These are phyloP conservation scores for Synergus japonicus DNA, from an alignment of 2,888 invertebrate species.

Conservation along the genomic window DNA sequence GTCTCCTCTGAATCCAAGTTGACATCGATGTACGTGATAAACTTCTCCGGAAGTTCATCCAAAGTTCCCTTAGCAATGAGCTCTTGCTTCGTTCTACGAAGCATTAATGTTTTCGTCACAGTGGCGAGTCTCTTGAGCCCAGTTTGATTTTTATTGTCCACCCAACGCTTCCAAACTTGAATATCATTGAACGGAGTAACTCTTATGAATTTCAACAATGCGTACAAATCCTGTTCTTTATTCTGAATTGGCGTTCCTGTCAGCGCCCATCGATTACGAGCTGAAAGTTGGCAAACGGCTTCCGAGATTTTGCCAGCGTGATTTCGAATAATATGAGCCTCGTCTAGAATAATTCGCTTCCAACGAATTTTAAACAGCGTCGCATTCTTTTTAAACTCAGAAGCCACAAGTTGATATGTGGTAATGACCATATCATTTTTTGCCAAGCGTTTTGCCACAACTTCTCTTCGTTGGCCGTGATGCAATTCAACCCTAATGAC, in stretches of 20 bases:
- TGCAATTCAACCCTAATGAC: constrained; percentile 83
- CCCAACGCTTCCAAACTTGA: constrained; percentile 94
- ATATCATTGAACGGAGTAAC: constrained; percentile 94
- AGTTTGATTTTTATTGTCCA: constrained; percentile 88
- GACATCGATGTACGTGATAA: constrained; percentile 81
- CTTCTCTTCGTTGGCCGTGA: constrained; percentile 89
- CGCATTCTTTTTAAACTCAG: constrained; percentile 79
- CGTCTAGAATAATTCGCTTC: constrained; percentile 93
- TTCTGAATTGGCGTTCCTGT: constrained; percentile 98
- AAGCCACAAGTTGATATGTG: constrained; percentile 88
- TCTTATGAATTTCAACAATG: constrained; percentile 89
- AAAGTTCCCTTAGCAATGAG: constrained; percentile 83
- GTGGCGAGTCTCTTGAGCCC: constrained; percentile 90
- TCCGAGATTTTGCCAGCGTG: constrained; percentile 87
- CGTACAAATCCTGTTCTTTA: constrained; percentile 90
- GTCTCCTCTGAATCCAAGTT: constrained; percentile 84
- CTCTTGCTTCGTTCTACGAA: constrained; percentile 93
- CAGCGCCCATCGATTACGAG: constrained; percentile 86
- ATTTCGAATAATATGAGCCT: constrained; percentile 95
- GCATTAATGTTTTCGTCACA: constrained; percentile 89
- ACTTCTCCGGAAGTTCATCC: constrained; percentile 82
- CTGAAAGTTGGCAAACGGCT: constrained; percentile 84
- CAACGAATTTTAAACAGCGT: constrained; percentile 82
- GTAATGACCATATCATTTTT: constrained; percentile 91
- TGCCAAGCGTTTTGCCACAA: constrained; percentile 79